Base-by-base conservation (phyloP, 2,113 vertebrate genomes). In the Pygoscelis antarcticus region DNA sequence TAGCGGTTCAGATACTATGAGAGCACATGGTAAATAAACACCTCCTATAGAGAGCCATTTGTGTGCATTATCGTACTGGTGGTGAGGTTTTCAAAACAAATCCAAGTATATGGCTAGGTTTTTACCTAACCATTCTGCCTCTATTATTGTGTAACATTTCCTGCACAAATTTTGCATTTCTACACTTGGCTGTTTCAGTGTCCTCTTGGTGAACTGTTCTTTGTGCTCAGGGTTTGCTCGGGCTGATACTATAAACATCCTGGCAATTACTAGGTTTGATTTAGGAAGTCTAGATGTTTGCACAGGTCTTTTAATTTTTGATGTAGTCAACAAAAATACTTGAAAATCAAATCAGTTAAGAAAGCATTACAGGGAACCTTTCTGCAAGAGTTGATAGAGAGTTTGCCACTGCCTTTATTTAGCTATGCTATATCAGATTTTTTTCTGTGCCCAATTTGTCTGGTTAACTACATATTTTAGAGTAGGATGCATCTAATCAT, bases 221-320 rank as follows among this genome's bases (percentile, higher is more conserved):
- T 87, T 94, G 51, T 89, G 90, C 61, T 89, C 32, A 40, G 54
- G 38, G 46, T 42, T 87, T 92, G 32, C 84, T 93, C 77, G 71
- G 14, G 34, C 52, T 82, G 65, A 84, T 71, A 61, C 17, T 92
- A 16, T 77, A 93, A 93, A 93, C 3, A 72, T 85, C 70, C 54
- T 58, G 14, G 40, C 70, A 83, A 46, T 94, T 79, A 79, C 57
- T 76, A 58, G 38, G 30, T 75, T 94, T 95, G 83, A 85, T 77
- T 94, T 95, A 97, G 74, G 68, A 91, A 77, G 54, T 66, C 55
- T 88, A 40, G 61, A 72, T 91, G 61, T 72, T 94, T 94, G 68
- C 51, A 65, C 15, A 61, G 38, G 19, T 82, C 80, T 89, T 89
- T 78, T 94, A 52, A 89, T 93, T 93, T 92, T 94, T 95, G 44